Conservation (phyloP, 2,113 vertebrate genomes). For the Zosterops pallidus region DNA sequence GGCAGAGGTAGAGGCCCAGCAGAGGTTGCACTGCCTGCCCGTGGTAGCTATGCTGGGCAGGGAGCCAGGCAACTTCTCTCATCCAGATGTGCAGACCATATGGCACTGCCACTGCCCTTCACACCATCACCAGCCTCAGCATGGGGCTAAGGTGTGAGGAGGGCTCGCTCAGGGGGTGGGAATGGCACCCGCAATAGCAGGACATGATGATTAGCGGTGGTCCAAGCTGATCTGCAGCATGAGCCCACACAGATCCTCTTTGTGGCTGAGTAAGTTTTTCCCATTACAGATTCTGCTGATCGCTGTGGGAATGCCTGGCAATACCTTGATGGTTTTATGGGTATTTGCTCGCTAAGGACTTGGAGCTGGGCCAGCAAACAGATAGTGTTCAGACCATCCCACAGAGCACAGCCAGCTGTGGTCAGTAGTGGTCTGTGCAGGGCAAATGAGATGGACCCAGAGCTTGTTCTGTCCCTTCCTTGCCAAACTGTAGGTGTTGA, state of each 20-base stretch:
- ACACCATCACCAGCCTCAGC: background rate
- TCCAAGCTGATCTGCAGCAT: background rate
- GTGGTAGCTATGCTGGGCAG: background rate
- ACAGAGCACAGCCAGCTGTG: background rate
- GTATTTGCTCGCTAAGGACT: background rate
- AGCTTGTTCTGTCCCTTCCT: fast-evolving
- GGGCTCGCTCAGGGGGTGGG: background rate
- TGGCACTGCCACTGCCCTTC: background rate
- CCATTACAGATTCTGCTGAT: background rate
- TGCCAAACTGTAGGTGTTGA: background rate
- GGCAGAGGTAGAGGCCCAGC: background rate
- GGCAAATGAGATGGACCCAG: background rate
- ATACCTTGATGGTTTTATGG: background rate
- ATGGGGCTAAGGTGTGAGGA: fast-evolving
- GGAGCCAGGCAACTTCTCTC: background rate
- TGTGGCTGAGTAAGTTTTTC: background rate
- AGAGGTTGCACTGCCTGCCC: background rate
- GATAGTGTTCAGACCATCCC: background rate
- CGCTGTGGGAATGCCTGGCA: background rate
- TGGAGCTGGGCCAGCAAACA: background rate
- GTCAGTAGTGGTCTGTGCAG: background rate
- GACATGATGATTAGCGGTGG: fast-evolving
- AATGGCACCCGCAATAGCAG: background rate
- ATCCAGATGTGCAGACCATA: background rate
- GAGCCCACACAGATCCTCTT: background rate